Percentiles rank a stretch among this genome's conserved stretches.
phyloP scores from a whole-genome alignment of 1,140 invertebrate genomes.

The Lordiphosa clarofinis region DNA sequence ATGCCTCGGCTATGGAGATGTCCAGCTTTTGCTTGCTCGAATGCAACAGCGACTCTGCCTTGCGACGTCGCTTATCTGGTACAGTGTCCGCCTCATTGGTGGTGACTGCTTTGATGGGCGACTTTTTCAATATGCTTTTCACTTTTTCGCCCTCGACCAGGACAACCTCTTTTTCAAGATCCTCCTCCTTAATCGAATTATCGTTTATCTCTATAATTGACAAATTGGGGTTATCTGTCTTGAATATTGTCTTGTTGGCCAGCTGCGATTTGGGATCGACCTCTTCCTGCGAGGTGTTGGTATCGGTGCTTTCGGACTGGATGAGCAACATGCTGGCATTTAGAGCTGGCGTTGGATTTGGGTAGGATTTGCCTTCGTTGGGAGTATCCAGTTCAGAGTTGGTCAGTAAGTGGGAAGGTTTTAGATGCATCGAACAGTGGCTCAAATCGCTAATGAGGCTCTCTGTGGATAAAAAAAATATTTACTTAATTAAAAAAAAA shows the following conservation, averaged over 20 bases:
- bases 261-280: constrained; percentile 77
- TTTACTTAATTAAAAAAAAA: too few relatives aligned
- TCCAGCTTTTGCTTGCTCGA: constrained; percentile 75
- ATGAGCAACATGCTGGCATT: constrained; percentile 66
- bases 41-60: constrained; percentile 61
- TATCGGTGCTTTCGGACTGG: constrained; percentile 72
- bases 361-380: background rate
- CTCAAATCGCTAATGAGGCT: constrained; percentile 51
- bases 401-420: constrained; percentile 21
- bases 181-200: constrained; percentile 71
- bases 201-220: constrained; percentile 80
- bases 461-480: constrained; percentile 32
- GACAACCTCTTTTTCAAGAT: constrained; percentile 66
- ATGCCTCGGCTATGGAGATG: constrained; percentile 68
- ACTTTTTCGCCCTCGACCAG: constrained; percentile 63
- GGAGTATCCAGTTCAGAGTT: constrained; percentile 21
- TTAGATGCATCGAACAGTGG: constrained; percentile 31
- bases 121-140: constrained; percentile 60
- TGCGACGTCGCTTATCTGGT: constrained; percentile 64
- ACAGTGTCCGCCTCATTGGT: constrained; percentile 6
- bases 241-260: constrained; percentile 79
- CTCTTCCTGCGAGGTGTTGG: constrained; percentile 74
- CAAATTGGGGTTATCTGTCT: constrained; percentile 76
- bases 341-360: constrained; percentile 26
- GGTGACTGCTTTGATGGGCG: constrained; percentile 51